Evolutionary conservation across 2,888 invertebrate genomes (phyloP).

Genomic region (Boloria selene): DNA sequence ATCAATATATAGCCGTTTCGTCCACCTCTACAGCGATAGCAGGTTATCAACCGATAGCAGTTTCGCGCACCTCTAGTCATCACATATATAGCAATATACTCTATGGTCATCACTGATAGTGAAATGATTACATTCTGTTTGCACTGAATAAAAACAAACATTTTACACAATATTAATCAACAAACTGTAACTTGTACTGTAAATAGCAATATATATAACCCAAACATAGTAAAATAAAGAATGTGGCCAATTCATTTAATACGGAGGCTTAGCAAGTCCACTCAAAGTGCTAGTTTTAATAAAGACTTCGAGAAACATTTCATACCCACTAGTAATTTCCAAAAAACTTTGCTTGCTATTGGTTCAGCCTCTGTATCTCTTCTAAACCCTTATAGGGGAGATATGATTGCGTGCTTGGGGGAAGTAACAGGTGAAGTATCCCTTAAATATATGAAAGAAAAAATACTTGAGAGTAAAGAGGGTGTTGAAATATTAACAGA

Average conservation of each 20-base stretch:
- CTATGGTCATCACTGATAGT: too few relatives aligned
- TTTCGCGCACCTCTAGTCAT: too few relatives aligned
- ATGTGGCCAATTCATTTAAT: slow-evolving; percentile 26
- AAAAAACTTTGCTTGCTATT: slow-evolving; percentile 88
- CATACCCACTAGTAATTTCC: slow-evolving; percentile 86
- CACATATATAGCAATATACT: too few relatives aligned
- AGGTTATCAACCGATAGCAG: too few relatives aligned
- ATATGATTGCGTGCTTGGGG: slow-evolving; percentile 97
- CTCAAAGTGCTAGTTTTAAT: slow-evolving; percentile 71
- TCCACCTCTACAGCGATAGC: too few relatives aligned
- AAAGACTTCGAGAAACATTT: slow-evolving; percentile 84
- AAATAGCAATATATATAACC: not conserved
- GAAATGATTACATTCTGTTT: too few relatives aligned
- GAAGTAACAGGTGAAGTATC: slow-evolving; percentile 93
- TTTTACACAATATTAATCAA: too few relatives aligned
- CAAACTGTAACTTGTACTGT: not conserved
- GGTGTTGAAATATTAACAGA: slow-evolving; percentile 89
- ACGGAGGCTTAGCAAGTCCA: slow-evolving; percentile 23
- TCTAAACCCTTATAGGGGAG: slow-evolving; percentile 89
- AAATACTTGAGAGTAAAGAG: slow-evolving; percentile 90
- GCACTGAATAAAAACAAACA: too few relatives aligned
- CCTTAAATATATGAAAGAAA: slow-evolving; percentile 85
- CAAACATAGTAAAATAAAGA: slow-evolving; percentile 2
- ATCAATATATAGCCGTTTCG: too few relatives aligned
- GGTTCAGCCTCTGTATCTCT: slow-evolving; percentile 94